These are phyloP conservation scores for Emys orbicularis DNA, from an alignment of 2,797 vertebrate genomes.

Conservation along the genomic window DNA sequence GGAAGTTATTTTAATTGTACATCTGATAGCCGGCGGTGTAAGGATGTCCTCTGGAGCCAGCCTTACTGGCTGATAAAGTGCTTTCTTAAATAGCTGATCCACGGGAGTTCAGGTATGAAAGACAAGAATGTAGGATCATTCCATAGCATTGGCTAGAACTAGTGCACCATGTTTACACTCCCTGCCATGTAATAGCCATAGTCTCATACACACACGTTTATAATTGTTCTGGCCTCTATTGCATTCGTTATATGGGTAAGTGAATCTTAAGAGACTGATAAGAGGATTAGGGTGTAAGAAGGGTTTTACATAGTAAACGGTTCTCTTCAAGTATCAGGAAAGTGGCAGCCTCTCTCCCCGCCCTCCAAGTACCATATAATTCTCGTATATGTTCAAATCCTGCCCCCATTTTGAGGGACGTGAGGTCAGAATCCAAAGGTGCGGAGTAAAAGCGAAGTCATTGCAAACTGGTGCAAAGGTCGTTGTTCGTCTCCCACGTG, in stretches of 20 bases:
- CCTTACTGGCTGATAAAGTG: background rate
- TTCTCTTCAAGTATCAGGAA: background rate
- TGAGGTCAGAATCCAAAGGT: background rate
- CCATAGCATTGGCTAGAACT: background rate
- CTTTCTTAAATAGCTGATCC: background rate
- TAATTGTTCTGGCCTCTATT: background rate
- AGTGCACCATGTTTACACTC: background rate
- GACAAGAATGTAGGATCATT: background rate
- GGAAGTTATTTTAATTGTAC: conserved; percentile 43
- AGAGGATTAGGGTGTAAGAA: background rate
- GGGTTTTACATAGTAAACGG: background rate
- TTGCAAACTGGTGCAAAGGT: background rate
- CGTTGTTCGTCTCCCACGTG: background rate
- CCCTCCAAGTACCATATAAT: background rate
- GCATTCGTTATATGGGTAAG: conserved; percentile 23
- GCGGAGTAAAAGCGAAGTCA: background rate
- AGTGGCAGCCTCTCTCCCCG: background rate
- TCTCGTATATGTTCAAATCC: background rate
- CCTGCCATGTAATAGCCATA: background rate
- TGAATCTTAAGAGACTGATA: background rate
- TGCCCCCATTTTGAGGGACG: background rate
- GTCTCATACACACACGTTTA: background rate
- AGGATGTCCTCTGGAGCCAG: background rate
- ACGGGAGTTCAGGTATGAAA: background rate
- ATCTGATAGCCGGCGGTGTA: background rate